Evolutionary conservation across 2,113 vertebrate genomes (phyloP), one percentile per base, ranked within the genome.

Genomic region (Phyllopteryx taeniolatus): DNA sequence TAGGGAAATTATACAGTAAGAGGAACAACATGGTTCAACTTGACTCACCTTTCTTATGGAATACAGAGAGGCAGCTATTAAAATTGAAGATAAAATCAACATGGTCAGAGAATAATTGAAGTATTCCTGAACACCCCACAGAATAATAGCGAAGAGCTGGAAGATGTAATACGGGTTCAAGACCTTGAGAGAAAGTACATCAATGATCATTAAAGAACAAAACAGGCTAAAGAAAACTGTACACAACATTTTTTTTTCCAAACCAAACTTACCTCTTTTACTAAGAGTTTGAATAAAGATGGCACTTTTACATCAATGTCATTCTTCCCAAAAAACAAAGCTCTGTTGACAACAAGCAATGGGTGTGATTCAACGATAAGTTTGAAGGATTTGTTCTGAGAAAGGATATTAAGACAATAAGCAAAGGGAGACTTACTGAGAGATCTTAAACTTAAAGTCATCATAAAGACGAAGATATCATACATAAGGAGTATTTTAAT

Each of bases 81-180:
- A 99, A 74, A 98, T 93, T 84, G 94, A 42, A 63, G 97, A 99
- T 96, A 99, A 97, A 64, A 98, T 75, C 80, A 98, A 92, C 80
- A 99, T 98, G 86, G 95, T 93, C 27, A 92, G 74, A 69, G 96
- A 96, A 77, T 98, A 99, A 88, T 96, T 98, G 90, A 96, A 96
- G 87, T 98, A 99, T 51, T 94, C 93, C 70, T 96, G 95, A 70
- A 87, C 87, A 79, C 91, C 91, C 97, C 97, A 98, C 54, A 99
- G 88, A 81, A 96, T 92, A 81, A 99, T 94, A 92, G 96, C 97
- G 92, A 97, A 98, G 75, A 99, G 93, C 89, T 99, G 97, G 92
- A 99, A 98, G 91, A 99, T 92, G 95, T 98, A 98, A 91, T 98
- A 99, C 72, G 97, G 97, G 81, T 99, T 98, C 87, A 98, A 93